Conservation (phyloP, 2,797 vertebrate genomes). For the Mormyrus proboscirostris region DNA sequence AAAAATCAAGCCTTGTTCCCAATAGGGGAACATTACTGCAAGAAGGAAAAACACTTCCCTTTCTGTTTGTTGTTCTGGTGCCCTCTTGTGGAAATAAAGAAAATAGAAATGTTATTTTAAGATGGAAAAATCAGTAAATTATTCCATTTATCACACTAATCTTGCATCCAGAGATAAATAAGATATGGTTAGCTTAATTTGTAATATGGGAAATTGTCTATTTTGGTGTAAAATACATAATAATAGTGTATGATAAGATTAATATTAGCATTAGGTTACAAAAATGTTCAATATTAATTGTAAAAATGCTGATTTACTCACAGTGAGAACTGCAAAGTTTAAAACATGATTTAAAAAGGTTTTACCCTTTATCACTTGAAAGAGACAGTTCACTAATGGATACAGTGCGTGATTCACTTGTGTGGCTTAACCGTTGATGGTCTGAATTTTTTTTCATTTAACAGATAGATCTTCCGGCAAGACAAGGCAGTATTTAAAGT, state of each 20-base stretch:
- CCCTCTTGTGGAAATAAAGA: slow-evolving; percentile 36
- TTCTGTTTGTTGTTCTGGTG: background rate
- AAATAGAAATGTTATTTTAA: background rate
- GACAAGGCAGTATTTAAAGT: background rate
- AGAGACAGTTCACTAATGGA: background rate
- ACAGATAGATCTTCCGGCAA: background rate
- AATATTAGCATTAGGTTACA: background rate
- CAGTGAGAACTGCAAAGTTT: background rate
- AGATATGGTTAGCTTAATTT: slow-evolving; percentile 13
- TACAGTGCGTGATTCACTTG: background rate
- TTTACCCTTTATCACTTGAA: background rate
- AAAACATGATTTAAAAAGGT: background rate
- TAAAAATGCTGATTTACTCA: background rate
- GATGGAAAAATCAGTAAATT: background rate
- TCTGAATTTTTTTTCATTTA: background rate
- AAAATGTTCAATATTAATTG: background rate
- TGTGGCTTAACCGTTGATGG: background rate
- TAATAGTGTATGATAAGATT: background rate
- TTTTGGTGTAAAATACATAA: background rate
- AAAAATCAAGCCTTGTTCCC: slow-evolving; percentile 10
- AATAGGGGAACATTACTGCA: slow-evolving; percentile 23
- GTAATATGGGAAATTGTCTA: background rate
- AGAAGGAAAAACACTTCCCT: background rate
- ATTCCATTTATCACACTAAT: background rate
- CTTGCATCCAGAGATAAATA: background rate